phyloP scores from a whole-genome alignment of 2,888 invertebrate genomes.

The Melangyna quadrimaculata region DNA sequence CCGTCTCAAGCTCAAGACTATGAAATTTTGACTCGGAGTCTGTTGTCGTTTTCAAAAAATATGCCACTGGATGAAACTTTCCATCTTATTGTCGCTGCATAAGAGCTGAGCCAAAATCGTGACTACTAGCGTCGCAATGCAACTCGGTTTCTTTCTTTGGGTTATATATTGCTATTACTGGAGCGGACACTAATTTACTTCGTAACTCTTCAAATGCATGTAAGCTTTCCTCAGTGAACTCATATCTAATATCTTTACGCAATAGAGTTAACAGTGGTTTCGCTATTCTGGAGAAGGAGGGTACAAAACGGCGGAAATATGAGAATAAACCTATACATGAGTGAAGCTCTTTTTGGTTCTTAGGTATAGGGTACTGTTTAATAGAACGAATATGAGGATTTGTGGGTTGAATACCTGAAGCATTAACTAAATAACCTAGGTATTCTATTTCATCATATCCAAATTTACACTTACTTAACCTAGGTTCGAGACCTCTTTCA shows the following conservation, averaged over 20 bases:
- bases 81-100: too few relatives aligned
- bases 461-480: too few relatives aligned
- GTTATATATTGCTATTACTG: neutral
- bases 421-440: too few relatives aligned
- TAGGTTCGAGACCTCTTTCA: neutral
- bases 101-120: too few relatives aligned
- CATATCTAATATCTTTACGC: neutral
- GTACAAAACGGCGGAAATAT: neutral
- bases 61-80: too few relatives aligned
- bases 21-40: neutral
- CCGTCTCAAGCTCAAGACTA: neutral
- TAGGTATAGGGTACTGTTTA: neutral
- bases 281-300: neutral
- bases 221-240: neutral
- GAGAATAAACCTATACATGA: neutral
- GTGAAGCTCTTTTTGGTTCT: neutral
- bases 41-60: too few relatives aligned
- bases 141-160: neutral
- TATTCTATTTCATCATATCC: too few relatives aligned
- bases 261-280: neutral
- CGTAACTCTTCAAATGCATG: neutral
- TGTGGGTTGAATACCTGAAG: too few relatives aligned
- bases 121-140: neutral
- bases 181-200: neutral
- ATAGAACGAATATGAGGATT: neutral